Evolutionary conservation across 2,113 vertebrate genomes (phyloP).

Genomic region (Brienomyrus brachyistius): DNA sequence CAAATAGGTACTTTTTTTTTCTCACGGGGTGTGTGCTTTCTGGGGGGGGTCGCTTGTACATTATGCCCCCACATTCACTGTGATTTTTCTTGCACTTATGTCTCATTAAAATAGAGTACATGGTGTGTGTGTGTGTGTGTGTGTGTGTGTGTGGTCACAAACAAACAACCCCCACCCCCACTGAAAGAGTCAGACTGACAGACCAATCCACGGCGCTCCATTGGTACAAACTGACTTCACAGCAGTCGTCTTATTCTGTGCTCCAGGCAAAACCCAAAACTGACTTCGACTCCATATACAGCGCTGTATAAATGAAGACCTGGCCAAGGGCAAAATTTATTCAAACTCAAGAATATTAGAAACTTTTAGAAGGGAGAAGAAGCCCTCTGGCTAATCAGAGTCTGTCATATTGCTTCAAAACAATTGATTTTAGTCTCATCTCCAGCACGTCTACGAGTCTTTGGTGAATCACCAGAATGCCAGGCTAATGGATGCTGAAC

Average conservation of each 20-base stretch:
- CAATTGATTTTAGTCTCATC: neutral
- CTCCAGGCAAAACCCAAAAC: conserved; percentile 1
- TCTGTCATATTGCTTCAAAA: conserved; percentile 16
- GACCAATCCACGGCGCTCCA: neutral
- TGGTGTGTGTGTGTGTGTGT: neutral
- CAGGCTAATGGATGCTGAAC: neutral
- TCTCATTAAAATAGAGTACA: neutral
- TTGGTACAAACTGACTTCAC: conserved; percentile 2
- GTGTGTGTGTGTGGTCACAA: neutral
- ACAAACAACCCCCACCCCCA: neutral
- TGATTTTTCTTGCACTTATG: neutral
- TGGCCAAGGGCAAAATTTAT: neutral
- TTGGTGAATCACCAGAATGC: neutral
- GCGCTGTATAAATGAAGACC: neutral
- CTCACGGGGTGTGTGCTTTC: neutral
- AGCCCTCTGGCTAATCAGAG: conserved; percentile 1
- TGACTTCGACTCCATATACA: neutral
- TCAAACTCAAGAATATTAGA: conserved; percentile 2
- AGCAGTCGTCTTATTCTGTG: neutral
- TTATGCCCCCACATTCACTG: neutral
- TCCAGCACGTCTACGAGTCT: neutral
- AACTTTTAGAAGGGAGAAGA: neutral
- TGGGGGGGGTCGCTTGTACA: neutral
- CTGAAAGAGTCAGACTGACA: neutral
- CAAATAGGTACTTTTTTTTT: neutral